Conservation (phyloP, 2,797 vertebrate genomes). For the Parauchenoglanis ngamensis region DNA sequence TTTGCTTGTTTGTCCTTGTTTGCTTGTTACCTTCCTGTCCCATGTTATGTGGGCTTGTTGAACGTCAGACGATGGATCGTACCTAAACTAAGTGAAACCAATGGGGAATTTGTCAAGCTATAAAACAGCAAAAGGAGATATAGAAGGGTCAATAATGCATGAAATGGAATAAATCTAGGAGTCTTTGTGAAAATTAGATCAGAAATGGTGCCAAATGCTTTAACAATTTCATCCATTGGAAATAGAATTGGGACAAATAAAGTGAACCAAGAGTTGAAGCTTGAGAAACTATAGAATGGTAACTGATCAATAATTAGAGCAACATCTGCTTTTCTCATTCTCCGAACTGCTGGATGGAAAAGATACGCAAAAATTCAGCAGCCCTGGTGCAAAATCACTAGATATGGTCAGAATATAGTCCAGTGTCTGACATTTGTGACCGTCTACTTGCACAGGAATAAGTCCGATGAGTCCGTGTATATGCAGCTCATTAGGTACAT, state of each 20-base stretch:
- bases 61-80: constrained; percentile 1
- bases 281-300: background rate
- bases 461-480: too few species aligned
- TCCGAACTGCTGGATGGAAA: background rate
- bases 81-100: background rate
- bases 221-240: background rate
- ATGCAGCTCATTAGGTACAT: too few species aligned
- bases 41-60: background rate
- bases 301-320: background rate
- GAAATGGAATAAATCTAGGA: background rate
- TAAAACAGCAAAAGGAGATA: background rate
- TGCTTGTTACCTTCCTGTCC: constrained; percentile 29
- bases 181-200: background rate
- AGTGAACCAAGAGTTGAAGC: background rate
- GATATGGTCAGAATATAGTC: background rate
- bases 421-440: too few species aligned
- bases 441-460: too few species aligned
- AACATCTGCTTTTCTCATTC: background rate
- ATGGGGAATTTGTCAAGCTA: constrained; percentile 5
- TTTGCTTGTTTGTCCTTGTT: constrained; percentile 20
- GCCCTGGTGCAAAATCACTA: background rate
- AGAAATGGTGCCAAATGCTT: background rate
- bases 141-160: background rate
- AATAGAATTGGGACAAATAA: background rate
- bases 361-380: background rate